phyloP scores from a whole-genome alignment of 2,888 invertebrate genomes.

The Griposia aprilina region DNA sequence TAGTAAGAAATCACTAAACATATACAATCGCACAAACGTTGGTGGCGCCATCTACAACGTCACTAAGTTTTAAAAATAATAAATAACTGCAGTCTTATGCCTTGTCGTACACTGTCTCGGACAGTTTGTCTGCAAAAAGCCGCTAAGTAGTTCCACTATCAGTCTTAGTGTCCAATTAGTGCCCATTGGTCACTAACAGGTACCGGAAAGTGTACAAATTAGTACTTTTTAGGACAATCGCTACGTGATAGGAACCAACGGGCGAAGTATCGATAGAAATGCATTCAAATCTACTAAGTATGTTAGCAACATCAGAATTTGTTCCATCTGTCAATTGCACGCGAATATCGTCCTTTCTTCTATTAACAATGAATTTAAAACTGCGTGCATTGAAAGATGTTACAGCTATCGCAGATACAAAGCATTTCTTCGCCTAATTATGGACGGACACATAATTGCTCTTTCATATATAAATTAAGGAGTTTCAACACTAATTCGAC shows the following conservation, averaged over 20 bases:
- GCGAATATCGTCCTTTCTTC: conserved; percentile 18
- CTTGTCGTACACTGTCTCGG: conserved; percentile 50
- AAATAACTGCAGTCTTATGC: conserved; percentile 41
- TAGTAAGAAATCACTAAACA: background rate
- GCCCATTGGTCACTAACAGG: conserved; percentile 46
- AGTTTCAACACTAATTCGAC: conserved; percentile 74
- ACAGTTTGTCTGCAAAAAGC: conserved; percentile 65
- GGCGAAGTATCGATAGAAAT: conserved; percentile 59
- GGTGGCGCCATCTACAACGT: conserved; percentile 27
- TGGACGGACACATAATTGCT: conserved; percentile 74
- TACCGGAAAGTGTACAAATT: conserved; percentile 31
- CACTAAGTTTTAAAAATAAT: conserved; percentile 7
- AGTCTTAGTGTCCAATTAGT: conserved; percentile 73
- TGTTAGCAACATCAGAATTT: conserved; percentile 45
- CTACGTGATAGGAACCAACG: conserved; percentile 41
- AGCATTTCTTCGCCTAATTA: conserved; percentile 66
- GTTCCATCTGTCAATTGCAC: conserved; percentile 40
- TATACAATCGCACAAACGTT: conserved; percentile 4
- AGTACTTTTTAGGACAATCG: conserved; percentile 34
- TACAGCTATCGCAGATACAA: conserved; percentile 51
- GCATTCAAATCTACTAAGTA: conserved; percentile 59
- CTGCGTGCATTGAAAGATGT: conserved; percentile 40
- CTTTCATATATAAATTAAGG: conserved; percentile 57
- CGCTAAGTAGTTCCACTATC: conserved; percentile 72
- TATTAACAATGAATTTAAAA: conserved; percentile 27